phyloP scores from a whole-genome alignment of 2,113 vertebrate genomes.

The Pelobates fuscus region DNA sequence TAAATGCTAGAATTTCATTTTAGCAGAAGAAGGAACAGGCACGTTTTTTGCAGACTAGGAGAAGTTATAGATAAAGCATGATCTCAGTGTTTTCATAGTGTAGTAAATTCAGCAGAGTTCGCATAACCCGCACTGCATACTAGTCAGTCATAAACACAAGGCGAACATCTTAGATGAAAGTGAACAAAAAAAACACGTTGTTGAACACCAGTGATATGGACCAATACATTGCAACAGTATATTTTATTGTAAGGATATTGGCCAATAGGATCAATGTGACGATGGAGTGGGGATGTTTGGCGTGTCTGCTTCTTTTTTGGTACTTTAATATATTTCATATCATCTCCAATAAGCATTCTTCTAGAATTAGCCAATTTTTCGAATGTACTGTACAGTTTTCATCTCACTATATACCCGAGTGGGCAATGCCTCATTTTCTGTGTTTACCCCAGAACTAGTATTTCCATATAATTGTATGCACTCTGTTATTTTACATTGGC shows the following conservation, averaged over 20 bases:
- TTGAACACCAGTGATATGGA: not conserved
- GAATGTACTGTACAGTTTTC: conserved; percentile 44
- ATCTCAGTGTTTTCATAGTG: too few species aligned
- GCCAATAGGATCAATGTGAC: not conserved
- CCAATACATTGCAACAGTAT: not conserved
- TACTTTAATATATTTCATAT: conserved; percentile 4
- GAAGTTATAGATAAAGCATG: too few species aligned
- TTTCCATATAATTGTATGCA: not conserved
- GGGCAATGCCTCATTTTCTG: not conserved
- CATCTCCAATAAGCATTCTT: conserved; percentile 13
- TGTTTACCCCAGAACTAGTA: not conserved
- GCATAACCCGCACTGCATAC: too few species aligned
- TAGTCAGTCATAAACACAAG: too few species aligned
- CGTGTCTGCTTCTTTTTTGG: not conserved
- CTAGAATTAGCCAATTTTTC: not conserved
- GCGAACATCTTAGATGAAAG: not conserved
- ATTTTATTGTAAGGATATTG: not conserved
- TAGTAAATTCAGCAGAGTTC: too few species aligned
- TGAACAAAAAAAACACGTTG: not conserved
- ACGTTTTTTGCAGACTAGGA: too few species aligned
- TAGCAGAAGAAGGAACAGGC: too few species aligned
- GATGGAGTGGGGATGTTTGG: not conserved
- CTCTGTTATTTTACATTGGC: not conserved
- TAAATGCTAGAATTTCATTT: too few species aligned
- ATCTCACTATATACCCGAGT: conserved; percentile 16